These are phyloP conservation scores for Onychostoma macrolepis DNA, from an alignment of 2,113 vertebrate species.

Conservation along the genomic window DNA sequence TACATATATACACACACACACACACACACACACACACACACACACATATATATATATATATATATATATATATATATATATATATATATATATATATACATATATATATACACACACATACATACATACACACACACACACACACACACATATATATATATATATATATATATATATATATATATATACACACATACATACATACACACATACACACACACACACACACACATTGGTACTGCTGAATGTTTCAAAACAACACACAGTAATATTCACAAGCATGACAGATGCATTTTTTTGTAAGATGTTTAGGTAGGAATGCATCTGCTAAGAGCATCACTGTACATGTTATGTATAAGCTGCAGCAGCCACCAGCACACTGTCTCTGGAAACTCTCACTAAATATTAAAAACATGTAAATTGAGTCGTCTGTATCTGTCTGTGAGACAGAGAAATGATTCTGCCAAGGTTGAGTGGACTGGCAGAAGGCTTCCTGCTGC, in stretches of 20 bases:
- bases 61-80: too few species aligned
- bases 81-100: too few species aligned
- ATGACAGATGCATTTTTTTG: background rate
- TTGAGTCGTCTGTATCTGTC: background rate
- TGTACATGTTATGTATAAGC: background rate
- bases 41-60: too few species aligned
- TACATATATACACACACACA: too few species aligned
- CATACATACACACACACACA: too few species aligned
- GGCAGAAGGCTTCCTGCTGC: constrained; percentile 25
- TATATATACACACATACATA: too few species aligned
- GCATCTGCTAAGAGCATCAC: background rate
- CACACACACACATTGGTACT: too few species aligned
- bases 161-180: too few species aligned
- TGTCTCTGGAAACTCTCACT: background rate
- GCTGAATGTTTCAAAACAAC: background rate
- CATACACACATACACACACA: too few species aligned
- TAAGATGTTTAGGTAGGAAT: background rate
- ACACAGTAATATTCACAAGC: background rate
- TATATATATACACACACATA: too few species aligned
- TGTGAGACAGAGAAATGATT: constrained; percentile 4
- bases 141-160: too few species aligned
- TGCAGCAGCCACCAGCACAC: constrained; percentile 1
- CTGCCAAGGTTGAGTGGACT: constrained; percentile 10
- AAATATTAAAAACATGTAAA: constrained; percentile 31
- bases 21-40: too few species aligned